Conservation (phyloP, 2,113 vertebrate genomes). For the Cyanoramphus novaezelandiae region DNA sequence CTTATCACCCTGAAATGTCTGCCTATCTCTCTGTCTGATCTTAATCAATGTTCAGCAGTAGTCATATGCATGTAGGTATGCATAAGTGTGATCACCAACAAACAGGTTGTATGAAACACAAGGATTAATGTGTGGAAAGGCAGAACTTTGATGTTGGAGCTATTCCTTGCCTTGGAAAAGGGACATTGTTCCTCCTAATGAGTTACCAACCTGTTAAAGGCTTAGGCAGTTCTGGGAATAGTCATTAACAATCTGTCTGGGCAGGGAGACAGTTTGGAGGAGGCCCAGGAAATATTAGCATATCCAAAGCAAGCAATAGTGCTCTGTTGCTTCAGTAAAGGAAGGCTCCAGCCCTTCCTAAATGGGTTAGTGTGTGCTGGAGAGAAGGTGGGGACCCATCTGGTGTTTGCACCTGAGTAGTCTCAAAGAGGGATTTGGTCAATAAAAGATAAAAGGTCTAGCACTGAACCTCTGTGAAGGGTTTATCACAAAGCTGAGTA, state of each 20-base stretch:
- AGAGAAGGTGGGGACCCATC: background rate
- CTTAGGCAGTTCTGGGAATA: background rate
- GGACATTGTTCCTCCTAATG: background rate
- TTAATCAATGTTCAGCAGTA: background rate
- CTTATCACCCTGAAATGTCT: background rate
- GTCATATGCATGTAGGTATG: background rate
- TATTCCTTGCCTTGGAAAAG: background rate
- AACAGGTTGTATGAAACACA: background rate
- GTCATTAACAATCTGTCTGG: background rate
- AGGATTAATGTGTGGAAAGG: background rate
- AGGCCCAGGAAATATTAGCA: background rate
- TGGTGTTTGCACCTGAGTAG: background rate
- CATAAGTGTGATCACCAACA: background rate
- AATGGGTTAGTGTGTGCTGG: background rate
- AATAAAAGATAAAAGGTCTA: background rate
- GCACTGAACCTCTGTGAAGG: background rate
- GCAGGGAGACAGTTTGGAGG: background rate
- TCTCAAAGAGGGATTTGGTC: background rate
- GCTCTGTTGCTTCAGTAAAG: background rate
- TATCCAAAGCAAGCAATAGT: background rate
- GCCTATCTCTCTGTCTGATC: background rate
- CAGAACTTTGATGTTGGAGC: background rate
- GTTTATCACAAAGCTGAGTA: background rate
- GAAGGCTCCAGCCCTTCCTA: background rate
- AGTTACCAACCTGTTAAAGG: background rate